Conservation (phyloP, 2,113 vertebrate genomes). For the Antechinus stuartii region DNA sequence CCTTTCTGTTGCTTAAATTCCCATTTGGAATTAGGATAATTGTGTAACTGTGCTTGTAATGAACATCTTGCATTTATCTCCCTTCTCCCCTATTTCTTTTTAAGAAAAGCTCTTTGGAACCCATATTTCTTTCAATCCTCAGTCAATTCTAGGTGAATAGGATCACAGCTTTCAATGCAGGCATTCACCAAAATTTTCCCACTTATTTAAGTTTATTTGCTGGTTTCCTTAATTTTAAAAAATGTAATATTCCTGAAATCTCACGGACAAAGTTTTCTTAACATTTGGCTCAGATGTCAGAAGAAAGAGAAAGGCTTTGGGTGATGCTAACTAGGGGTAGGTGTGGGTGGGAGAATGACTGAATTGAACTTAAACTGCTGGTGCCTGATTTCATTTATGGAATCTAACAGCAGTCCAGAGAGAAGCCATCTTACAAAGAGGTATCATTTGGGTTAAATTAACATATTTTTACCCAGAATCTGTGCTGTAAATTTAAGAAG, state of each 20-base stretch:
- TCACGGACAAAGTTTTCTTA: constrained; percentile 35
- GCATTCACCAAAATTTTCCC: constrained; percentile 67
- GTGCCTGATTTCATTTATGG: constrained; percentile 74
- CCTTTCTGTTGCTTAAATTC: too few species aligned
- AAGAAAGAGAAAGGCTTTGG: constrained; percentile 36
- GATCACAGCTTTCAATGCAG: constrained; percentile 58
- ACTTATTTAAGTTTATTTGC: constrained; percentile 70
- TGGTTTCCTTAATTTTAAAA: constrained; percentile 46
- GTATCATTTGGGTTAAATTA: constrained; percentile 69
- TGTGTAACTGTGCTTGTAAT: too few species aligned
- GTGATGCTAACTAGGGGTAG: background rate
- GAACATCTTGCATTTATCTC: too few species aligned
- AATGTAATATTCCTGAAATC: constrained; percentile 66
- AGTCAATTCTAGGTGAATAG: constrained; percentile 29
- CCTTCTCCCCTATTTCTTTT: too few species aligned
- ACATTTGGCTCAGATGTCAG: constrained; percentile 61
- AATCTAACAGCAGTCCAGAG: constrained; percentile 3
- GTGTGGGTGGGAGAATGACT: constrained; percentile 17
- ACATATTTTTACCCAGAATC: constrained; percentile 54
- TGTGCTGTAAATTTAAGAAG: constrained; percentile 34
- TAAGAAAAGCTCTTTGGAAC: constrained; percentile 14
- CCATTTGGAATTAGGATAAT: too few species aligned
- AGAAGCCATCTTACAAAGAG: constrained; percentile 24
- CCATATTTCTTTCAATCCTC: constrained; percentile 41
- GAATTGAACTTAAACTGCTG: background rate